Percentiles rank a stretch among this genome's conserved stretches.
Conservation (phyloP, 1,140 invertebrate species). For the Sycobia sp. region DNA sequence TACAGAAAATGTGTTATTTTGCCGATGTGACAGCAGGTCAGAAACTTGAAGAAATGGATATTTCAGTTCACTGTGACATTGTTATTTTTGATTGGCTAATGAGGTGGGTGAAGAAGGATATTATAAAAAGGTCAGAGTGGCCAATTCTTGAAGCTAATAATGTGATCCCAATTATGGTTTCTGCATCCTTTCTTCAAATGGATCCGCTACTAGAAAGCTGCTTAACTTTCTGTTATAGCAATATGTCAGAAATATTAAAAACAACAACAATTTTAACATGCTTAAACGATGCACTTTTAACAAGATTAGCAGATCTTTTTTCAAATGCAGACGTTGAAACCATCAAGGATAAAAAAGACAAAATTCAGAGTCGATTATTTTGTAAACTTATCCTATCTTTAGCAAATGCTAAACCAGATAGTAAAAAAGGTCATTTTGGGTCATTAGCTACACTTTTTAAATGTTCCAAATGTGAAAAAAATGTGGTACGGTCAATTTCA, state of each 20-base stretch:
- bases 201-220: conserved; percentile 82
- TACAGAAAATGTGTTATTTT: conserved; percentile 94
- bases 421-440: conserved; percentile 76
- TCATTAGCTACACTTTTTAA: conserved; percentile 77
- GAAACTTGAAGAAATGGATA: conserved; percentile 91
- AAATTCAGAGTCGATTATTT: conserved; percentile 81
- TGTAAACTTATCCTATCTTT: conserved; percentile 80
- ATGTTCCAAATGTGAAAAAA: conserved; percentile 69
- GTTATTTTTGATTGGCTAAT: conserved; percentile 95
- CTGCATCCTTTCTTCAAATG: conserved; percentile 94
- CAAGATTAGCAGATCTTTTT: conserved; percentile 78
- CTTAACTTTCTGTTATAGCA: conserved; percentile 77
- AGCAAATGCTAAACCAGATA: conserved; percentile 72
- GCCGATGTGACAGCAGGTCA: conserved; percentile 85
- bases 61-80: conserved; percentile 94
- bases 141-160: conserved; percentile 81
- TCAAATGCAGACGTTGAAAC: conserved; percentile 79
- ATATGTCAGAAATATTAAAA: conserved; percentile 80
- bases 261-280: conserved; percentile 80
- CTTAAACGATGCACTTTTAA: conserved; percentile 73
- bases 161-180: conserved; percentile 89
- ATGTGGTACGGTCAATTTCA: conserved; percentile 67
- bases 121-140: conserved; percentile 69
- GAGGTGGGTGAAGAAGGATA: conserved; percentile 85
- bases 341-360: conserved; percentile 80